Evolutionary conservation across 1,140 invertebrate species (phyloP), one percentile per base, ranked within the genome.

Genomic region (Eulimnadia texana): DNA sequence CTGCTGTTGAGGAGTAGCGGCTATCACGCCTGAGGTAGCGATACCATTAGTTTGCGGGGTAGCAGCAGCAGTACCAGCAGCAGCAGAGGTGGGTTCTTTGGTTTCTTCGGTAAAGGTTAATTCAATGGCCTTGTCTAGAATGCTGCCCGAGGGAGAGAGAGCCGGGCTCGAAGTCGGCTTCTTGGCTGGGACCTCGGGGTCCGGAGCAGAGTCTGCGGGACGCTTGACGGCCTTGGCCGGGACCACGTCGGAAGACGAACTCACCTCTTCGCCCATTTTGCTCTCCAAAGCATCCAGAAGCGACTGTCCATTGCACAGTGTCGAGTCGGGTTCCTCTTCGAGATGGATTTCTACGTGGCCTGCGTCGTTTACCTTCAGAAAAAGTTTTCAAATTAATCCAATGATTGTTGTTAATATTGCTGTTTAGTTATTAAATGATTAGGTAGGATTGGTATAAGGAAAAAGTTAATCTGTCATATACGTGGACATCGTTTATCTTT

Each of bases 341-440:
- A 63, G 55, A 58, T 63, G 62, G 51, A 63, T 49, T 42, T 63
- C 56, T 16, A 63, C 62, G 24, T 57, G 56, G 11, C 62, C 62
- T n/a, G 55, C 58, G 19, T 63, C 62, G 23, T 63, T 57, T 16
- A 63, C 62, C 33, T 42, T 9, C 6, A 9, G 33, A 42, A 42
- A 42, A 42, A n/a, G n/a, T n/a, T n/a, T n/a, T n/a, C n/a, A n/a
- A n/a, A n/a, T n/a, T n/a, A n/a, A n/a, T n/a, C n/a, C n/a, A n/a
- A n/a, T n/a, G n/a, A n/a, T n/a, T n/a, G n/a, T n/a, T n/a, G n/a
- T n/a, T n/a, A n/a, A n/a, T n/a, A n/a, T n/a, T n/a, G n/a, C n/a
- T n/a, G n/a, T n/a, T n/a, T n/a, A n/a, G n/a, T n/a, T n/a, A n/a
- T n/a, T n/a, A n/a, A n/a, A n/a, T n/a, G n/a, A n/a, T n/a, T n/a